Conservation (phyloP, 2,888 invertebrate species). For the Ctenicera cuprea region DNA sequence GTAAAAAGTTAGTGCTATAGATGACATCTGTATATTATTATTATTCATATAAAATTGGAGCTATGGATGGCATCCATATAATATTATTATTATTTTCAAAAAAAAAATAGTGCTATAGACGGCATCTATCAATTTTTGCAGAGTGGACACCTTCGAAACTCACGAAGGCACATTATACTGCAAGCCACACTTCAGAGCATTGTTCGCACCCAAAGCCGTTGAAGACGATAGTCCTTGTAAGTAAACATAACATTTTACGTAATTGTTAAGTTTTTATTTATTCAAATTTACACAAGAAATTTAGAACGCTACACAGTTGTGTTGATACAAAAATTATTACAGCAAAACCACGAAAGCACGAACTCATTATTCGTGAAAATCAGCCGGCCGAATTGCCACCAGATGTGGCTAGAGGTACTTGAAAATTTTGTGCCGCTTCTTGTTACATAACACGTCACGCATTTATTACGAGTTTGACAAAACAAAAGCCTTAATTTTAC, state of each 20-base stretch:
- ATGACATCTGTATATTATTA: too few relatives aligned
- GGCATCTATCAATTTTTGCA: too few relatives aligned
- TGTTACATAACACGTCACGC: slow-evolving; percentile 18
- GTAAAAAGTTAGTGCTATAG: too few relatives aligned
- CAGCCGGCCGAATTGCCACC: slow-evolving; percentile 92
- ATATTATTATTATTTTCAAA: too few relatives aligned
- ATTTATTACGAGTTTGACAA: background rate
- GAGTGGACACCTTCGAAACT: slow-evolving; percentile 94
- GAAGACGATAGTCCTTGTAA: slow-evolving; percentile 82
- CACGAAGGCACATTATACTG: slow-evolving; percentile 94
- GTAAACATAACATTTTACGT: slow-evolving; percentile 66
- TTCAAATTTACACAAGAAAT: too few relatives aligned
- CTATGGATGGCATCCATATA: too few relatives aligned
- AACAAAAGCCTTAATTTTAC: background rate
- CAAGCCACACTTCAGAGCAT: slow-evolving; percentile 93
- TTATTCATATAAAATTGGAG: too few relatives aligned
- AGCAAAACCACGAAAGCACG: slow-evolving; percentile 85
- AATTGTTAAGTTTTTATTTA: too few relatives aligned
- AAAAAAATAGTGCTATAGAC: too few relatives aligned
- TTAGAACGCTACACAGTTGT: background rate
- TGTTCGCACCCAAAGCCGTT: slow-evolving; percentile 93
- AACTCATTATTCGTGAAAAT: slow-evolving; percentile 94
- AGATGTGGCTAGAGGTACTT: slow-evolving; percentile 91
- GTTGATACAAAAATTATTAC: slow-evolving; percentile 61
- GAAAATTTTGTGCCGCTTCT: slow-evolving; percentile 36